phyloP scores from a whole-genome alignment of 2,797 vertebrate species.

The Siniperca undulata region DNA sequence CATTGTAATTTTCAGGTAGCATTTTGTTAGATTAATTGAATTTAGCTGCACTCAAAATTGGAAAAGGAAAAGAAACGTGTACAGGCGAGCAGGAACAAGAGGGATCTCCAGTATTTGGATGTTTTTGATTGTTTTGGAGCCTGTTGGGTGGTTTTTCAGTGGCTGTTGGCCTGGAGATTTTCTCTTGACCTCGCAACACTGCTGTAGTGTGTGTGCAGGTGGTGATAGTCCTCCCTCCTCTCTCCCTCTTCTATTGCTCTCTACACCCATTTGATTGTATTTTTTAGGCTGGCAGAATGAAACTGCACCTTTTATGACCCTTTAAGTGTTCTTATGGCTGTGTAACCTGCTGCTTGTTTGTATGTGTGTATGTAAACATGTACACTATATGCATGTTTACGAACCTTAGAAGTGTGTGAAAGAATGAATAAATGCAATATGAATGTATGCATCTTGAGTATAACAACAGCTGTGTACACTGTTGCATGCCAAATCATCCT shows the following conservation, averaged over 20 bases:
- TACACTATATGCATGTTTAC: not conserved
- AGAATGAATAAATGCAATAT: not conserved
- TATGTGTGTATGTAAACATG: not conserved
- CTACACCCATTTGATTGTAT: conserved; percentile 13
- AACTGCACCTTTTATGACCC: conserved; percentile 28
- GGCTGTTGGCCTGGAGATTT: conserved; percentile 21
- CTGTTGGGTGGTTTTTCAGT: conserved; percentile 21
- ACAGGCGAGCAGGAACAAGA: conserved; percentile 1
- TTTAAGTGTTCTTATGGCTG: conserved; percentile 20
- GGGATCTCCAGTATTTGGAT: conserved; percentile 7
- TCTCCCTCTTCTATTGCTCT: conserved; percentile 10
- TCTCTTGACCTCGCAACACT: conserved; percentile 16
- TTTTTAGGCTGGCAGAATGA: not conserved
- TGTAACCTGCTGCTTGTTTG: conserved; percentile 13
- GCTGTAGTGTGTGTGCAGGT: conserved; percentile 16
- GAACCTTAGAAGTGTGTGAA: not conserved
- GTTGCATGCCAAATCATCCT: not conserved
- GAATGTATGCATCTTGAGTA: not conserved
- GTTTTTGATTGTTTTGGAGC: conserved; percentile 23
- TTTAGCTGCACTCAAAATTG: conserved; percentile 4
- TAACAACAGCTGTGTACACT: not conserved
- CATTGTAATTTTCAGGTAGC: not conserved
- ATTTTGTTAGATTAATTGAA: conserved; percentile 7
- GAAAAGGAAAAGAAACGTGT: conserved; percentile 1
- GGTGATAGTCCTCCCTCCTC: not conserved